These are phyloP conservation scores for Charanyca ferruginea DNA, from an alignment of 2,888 invertebrate species.

Conservation along the genomic window DNA sequence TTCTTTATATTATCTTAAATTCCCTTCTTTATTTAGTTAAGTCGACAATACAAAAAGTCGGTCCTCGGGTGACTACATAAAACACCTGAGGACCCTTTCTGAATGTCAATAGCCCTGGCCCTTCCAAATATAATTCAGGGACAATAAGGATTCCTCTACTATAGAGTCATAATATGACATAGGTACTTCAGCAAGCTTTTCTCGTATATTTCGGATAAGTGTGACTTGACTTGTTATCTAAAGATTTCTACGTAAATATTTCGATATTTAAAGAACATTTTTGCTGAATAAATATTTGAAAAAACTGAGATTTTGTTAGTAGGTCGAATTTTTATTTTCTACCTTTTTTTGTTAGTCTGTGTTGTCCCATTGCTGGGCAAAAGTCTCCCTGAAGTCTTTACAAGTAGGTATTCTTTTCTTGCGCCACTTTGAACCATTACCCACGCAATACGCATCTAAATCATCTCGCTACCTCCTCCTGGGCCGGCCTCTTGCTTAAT, in stretches of 20 bases:
- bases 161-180: slow-evolving; percentile 3
- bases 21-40: slow-evolving; percentile 36
- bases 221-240: neutral
- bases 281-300: neutral
- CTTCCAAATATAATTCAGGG: slow-evolving; percentile 44
- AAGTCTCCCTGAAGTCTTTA: too few species aligned
- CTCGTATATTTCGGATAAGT: slow-evolving; percentile 19
- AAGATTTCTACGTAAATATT: neutral
- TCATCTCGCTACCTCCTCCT: too few species aligned
- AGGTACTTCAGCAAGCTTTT: neutral
- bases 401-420: too few species aligned
- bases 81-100: slow-evolving; percentile 51
- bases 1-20: slow-evolving; percentile 18
- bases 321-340: too few species aligned
- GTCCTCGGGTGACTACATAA: slow-evolving; percentile 30
- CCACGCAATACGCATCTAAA: too few species aligned
- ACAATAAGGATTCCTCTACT: slow-evolving; percentile 30
- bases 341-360: too few species aligned
- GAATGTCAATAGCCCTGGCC: slow-evolving; percentile 51
- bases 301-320: too few species aligned
- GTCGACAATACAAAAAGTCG: slow-evolving; percentile 38
- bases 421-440: too few species aligned
- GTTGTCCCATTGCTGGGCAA: too few species aligned
- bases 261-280: neutral
- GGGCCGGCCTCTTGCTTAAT: too few species aligned